These are phyloP conservation scores for Dynastes tityus DNA, from an alignment of 2,888 invertebrate species.

Conservation along the genomic window DNA sequence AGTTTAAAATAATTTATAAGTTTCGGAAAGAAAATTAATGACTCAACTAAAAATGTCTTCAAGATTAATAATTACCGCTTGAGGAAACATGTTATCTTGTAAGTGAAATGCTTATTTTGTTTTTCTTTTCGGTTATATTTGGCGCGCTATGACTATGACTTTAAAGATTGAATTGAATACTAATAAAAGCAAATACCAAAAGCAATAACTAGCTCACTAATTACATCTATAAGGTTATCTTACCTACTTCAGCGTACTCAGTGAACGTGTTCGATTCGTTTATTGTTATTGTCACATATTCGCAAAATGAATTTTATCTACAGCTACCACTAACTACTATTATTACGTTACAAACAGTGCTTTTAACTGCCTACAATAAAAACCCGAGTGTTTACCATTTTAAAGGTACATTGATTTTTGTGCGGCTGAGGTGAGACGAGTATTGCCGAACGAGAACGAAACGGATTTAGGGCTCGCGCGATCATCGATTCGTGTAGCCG, in stretches of 20 bases:
- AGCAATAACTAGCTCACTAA: background rate
- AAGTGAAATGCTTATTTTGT: background rate
- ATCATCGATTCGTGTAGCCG: conserved; percentile 30
- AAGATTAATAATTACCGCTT: background rate
- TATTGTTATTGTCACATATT: conserved; percentile 43
- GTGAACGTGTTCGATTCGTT: conserved; percentile 31
- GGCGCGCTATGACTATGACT: no score
- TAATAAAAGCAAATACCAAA: background rate
- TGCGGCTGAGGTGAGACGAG: conserved; percentile 27
- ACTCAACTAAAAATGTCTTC: background rate
- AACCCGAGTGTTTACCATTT: conserved; percentile 49
- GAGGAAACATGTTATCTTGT: background rate
- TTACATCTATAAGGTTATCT: conserved; percentile 6
- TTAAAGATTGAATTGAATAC: background rate
- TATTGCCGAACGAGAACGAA: conserved; percentile 19
- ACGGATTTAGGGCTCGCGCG: conserved; percentile 29
- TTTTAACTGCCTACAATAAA: conserved; percentile 39
- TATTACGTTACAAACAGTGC: conserved; percentile 31
- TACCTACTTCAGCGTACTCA: conserved; percentile 28
- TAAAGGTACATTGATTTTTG: conserved; percentile 52
- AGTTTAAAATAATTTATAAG: conserved; percentile 7
- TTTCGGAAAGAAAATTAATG: conserved; percentile 8
- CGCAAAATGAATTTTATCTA: conserved; percentile 14
- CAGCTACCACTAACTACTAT: conserved; percentile 30
- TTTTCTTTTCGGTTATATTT: no score